Evolutionary conservation across 2,888 invertebrate genomes (phyloP).

Genomic region (Galeopsomyia nigrocyanea): DNA sequence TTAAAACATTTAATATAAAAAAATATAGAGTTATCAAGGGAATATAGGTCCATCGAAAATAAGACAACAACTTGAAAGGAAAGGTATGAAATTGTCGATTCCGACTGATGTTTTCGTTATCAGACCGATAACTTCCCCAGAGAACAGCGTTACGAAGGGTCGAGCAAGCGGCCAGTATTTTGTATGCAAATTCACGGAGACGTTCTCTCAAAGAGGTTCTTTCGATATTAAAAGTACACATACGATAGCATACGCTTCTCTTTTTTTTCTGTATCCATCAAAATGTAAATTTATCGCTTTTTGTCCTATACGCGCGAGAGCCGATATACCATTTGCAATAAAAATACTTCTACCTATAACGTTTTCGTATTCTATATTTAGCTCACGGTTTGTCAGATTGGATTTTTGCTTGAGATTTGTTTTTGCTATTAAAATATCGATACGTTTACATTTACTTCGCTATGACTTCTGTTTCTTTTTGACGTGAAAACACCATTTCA

Average conservation of each 20-base stretch:
- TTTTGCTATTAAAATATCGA: too few relatives aligned
- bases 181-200: slow-evolving; percentile 35
- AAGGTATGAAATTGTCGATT: slow-evolving; percentile 37
- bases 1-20: too few relatives aligned
- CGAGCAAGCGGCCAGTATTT: background rate
- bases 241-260: background rate
- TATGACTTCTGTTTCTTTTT: too few relatives aligned
- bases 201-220: background rate
- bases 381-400: slow-evolving; percentile 36
- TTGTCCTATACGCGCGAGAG: background rate
- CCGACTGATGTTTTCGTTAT: slow-evolving; percentile 29
- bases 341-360: background rate
- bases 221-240: slow-evolving; percentile 4
- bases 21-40: too few relatives aligned
- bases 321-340: slow-evolving; percentile 16
- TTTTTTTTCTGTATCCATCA: slow-evolving; percentile 32
- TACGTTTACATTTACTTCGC: too few relatives aligned
- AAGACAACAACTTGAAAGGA: too few relatives aligned
- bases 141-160: background rate
- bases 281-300: slow-evolving; percentile 31
- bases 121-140: background rate
- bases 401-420: background rate
- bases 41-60: too few relatives aligned
- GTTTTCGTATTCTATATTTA: slow-evolving; percentile 22
- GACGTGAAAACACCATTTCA: too few relatives aligned